These are phyloP conservation scores for Trichonephila clavata DNA, from an alignment of 1,140 invertebrate species.

Conservation along the genomic window DNA sequence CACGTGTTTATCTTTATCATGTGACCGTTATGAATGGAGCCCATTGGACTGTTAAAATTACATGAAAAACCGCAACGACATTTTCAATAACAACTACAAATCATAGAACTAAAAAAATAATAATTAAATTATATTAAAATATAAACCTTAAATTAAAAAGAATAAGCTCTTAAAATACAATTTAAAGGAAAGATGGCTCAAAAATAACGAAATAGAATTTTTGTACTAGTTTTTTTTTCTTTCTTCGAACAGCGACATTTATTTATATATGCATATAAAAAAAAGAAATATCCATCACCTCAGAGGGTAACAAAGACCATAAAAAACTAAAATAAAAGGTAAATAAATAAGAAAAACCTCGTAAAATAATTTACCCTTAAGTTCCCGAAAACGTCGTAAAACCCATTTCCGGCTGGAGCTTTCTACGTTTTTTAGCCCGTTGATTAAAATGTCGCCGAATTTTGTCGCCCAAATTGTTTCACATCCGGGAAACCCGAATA, in stretches of 20 bases:
- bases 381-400: constrained; percentile 66
- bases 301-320: neutral
- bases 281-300: constrained; percentile 29
- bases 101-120: neutral
- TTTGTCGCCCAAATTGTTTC: constrained; percentile 72
- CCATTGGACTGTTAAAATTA: too few species aligned
- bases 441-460: constrained; percentile 76
- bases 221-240: neutral
- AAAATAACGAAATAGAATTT: neutral
- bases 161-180: neutral
- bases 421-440: constrained; percentile 62
- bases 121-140: neutral
- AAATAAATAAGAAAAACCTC: constrained; percentile 41
- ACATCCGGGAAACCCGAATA: constrained; percentile 47
- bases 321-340: constrained; percentile 27
- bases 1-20: too few species aligned
- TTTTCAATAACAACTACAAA: neutral
- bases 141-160: neutral
- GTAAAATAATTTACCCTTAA: constrained; percentile 61
- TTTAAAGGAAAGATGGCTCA: neutral
- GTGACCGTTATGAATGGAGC: too few species aligned
- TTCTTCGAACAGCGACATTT: neutral
- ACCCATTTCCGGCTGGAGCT: constrained; percentile 67
- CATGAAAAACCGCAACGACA: too few species aligned
- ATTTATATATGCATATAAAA: too few species aligned